Evolutionary conservation across 2,113 vertebrate species (phyloP).

Genomic region (Aphelocoma coerulescens): DNA sequence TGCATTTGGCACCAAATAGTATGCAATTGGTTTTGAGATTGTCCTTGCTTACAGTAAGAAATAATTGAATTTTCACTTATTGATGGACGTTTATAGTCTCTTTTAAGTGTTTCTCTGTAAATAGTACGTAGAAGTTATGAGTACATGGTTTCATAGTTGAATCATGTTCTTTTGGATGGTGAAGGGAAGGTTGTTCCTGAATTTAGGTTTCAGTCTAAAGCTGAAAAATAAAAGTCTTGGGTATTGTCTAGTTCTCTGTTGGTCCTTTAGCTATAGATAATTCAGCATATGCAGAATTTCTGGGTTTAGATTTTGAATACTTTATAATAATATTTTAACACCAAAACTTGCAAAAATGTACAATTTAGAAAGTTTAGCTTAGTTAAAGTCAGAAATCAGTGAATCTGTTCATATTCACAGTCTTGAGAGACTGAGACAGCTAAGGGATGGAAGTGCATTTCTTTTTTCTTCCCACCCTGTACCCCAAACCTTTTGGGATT

Average conservation of each 20-base stretch:
- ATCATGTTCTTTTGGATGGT: background rate
- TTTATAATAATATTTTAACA: background rate
- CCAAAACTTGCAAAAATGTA: background rate
- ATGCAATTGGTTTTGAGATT: background rate
- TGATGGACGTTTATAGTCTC: background rate
- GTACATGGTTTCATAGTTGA: background rate
- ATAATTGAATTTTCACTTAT: background rate
- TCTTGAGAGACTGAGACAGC: background rate
- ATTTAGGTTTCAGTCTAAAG: background rate
- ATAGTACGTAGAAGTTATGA: background rate
- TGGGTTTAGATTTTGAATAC: background rate
- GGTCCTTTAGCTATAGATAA: background rate
- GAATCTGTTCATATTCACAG: background rate
- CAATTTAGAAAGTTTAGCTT: background rate
- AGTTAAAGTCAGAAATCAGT: background rate
- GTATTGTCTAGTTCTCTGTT: background rate
- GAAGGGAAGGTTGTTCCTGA: background rate
- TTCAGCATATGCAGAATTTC: background rate
- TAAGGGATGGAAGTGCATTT: background rate
- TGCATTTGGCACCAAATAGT: background rate
- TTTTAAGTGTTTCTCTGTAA: background rate
- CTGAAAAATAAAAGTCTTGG: background rate
- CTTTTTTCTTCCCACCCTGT: background rate
- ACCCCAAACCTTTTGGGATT: background rate
- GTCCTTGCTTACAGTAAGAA: background rate